phyloP scores from a whole-genome alignment of 2,797 vertebrate species.

The Psittacula echo region DNA sequence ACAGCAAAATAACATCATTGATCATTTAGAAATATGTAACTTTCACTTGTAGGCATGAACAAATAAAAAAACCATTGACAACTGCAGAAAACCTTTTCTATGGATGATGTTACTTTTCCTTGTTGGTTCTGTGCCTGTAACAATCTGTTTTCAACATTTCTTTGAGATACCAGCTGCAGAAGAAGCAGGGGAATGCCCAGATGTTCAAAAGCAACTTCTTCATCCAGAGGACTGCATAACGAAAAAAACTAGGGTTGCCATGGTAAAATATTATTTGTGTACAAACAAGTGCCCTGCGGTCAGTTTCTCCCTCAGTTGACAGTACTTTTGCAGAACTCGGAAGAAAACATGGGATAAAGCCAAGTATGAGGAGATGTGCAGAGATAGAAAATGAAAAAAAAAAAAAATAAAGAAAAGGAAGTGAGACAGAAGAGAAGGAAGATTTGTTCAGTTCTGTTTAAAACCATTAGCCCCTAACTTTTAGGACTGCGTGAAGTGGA shows the following conservation, averaged over 20 bases:
- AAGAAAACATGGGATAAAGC: constrained; percentile 50
- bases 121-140: not conserved
- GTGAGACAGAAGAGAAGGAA: constrained; percentile 12
- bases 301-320: constrained; percentile 31
- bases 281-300: constrained; percentile 43
- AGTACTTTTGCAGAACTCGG: constrained; percentile 45
- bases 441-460: not conserved
- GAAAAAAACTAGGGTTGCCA: constrained; percentile 33
- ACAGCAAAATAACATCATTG: not conserved
- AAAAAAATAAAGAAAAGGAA: constrained; percentile 9
- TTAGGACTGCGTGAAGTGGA: not conserved
- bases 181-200: constrained; percentile 9
- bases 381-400: not conserved
- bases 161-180: constrained; percentile 21
- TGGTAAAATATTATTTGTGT: constrained; percentile 41
- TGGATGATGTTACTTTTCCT: not conserved
- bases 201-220: constrained; percentile 25
- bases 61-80: not conserved
- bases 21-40: not conserved
- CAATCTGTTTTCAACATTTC: not conserved
- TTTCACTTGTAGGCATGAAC: not conserved
- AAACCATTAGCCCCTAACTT: not conserved
- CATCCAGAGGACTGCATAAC: not conserved
- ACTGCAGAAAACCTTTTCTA: not conserved
- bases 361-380: constrained; percentile 22